These are phyloP conservation scores for Sebastiscus tertius DNA, from an alignment of 2,797 vertebrate genomes.

Conservation along the genomic window DNA sequence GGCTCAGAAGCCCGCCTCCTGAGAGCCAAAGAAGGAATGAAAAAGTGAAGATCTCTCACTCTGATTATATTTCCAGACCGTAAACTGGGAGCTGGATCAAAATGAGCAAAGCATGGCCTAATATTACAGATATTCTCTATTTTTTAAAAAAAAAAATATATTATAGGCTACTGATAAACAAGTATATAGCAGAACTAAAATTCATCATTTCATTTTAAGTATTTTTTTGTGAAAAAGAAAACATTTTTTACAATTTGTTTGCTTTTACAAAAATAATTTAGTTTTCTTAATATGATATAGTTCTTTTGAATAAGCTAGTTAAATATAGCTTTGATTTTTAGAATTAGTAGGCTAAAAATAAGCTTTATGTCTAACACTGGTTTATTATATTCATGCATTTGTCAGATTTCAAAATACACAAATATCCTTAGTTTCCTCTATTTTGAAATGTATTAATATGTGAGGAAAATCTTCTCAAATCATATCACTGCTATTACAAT, in stretches of 20 bases:
- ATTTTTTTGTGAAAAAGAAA: neutral
- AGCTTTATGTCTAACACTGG: no score
- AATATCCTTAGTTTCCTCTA: no score
- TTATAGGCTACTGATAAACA: neutral
- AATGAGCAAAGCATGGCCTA: neutral
- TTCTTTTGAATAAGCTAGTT: no score
- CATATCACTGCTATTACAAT: no score
- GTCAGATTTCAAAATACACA: no score
- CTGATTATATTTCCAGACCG: neutral
- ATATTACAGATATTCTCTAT: neutral
- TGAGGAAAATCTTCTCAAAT: no score
- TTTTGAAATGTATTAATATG: no score
- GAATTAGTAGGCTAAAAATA: no score
- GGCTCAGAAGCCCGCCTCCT: neutral
- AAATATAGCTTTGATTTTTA: no score
- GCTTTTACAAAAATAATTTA: no score
- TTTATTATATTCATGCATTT: neutral
- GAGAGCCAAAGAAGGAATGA: neutral
- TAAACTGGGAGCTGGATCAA: neutral
- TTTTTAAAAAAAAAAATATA: neutral
- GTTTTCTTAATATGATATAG: no score
- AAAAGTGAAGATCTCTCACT: constrained; percentile 26
- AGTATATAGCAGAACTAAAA: neutral
- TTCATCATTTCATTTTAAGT: neutral
- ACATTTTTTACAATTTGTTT: neutral